phyloP scores from a whole-genome alignment of 2,888 invertebrate species.

The Acrobasis consociella region DNA sequence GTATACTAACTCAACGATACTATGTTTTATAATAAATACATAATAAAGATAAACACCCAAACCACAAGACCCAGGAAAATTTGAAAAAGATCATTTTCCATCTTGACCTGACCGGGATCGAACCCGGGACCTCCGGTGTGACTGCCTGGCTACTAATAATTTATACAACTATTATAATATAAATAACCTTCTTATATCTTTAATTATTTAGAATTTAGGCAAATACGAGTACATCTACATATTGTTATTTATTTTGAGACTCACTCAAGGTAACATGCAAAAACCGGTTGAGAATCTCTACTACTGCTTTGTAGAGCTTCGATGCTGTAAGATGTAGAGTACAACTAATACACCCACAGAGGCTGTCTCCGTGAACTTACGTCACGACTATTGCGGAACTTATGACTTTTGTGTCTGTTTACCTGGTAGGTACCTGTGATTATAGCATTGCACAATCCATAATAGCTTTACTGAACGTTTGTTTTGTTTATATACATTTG shows the following conservation, averaged over 20 bases:
- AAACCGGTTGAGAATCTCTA: not conserved
- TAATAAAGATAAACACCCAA: too few relatives aligned
- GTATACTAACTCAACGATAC: too few relatives aligned
- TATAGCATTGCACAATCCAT: not conserved
- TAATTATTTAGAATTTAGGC: not conserved
- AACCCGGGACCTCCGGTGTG: too few relatives aligned
- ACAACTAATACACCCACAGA: not conserved
- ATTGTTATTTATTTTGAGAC: not conserved
- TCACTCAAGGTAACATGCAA: not conserved
- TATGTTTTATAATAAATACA: too few relatives aligned
- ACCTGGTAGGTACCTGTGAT: not conserved
- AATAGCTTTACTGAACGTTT: not conserved
- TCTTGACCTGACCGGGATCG: too few relatives aligned
- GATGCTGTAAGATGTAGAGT: too few relatives aligned
- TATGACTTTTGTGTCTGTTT: constrained; percentile 5
- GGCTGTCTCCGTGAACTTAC: not conserved
- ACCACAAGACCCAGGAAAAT: too few relatives aligned
- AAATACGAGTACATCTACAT: too few relatives aligned
- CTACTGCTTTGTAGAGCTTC: not conserved
- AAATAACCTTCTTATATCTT: not conserved
- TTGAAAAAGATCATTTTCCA: too few relatives aligned
- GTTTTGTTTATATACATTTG: too few relatives aligned
- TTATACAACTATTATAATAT: too few relatives aligned
- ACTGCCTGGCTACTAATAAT: too few relatives aligned
- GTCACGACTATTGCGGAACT: not conserved